Percentiles rank a stretch among this genome's conserved stretches.
phyloP scores from a whole-genome alignment of 2,888 invertebrate genomes.

The Atethmia centrago region DNA sequence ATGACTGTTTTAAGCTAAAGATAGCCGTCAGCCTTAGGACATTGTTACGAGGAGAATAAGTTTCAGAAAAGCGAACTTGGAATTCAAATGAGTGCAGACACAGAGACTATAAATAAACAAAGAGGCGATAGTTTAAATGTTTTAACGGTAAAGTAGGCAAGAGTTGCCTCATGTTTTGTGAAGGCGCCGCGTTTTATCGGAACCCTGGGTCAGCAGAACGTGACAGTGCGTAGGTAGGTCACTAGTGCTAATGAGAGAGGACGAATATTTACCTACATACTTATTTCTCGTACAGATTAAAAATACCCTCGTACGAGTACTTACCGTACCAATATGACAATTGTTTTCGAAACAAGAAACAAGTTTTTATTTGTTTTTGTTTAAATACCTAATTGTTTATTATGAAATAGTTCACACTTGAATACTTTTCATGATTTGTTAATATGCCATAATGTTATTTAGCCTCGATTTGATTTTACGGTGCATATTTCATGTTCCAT shows the following conservation, averaged over 20 bases:
- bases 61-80: constrained; percentile 2
- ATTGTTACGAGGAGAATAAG: not conserved
- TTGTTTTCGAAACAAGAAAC: not conserved
- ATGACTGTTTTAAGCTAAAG: constrained; percentile 4
- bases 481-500: constrained; percentile 53
- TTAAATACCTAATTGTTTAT: too few relatives aligned
- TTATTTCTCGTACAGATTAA: not conserved
- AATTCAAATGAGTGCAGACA: not conserved
- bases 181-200: constrained; percentile 36
- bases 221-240: constrained; percentile 50
- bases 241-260: constrained; percentile 29
- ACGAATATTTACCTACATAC: constrained; percentile 19
- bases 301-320: not conserved
- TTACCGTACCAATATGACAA: too few relatives aligned
- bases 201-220: constrained; percentile 57
- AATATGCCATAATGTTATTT: constrained; percentile 28
- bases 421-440: constrained; percentile 19
- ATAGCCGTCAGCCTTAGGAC: not conserved
- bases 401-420: constrained; percentile 4
- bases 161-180: constrained; percentile 23
- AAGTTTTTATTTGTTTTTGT: not conserved
- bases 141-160: not conserved
- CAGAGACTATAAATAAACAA: not conserved
- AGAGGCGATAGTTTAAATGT: constrained; percentile 12
- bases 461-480: constrained; percentile 51